These are phyloP conservation scores for Plumapathes pennacea DNA, from an alignment of 92 coral and sea anemone genomes.

Conservation along the genomic window DNA sequence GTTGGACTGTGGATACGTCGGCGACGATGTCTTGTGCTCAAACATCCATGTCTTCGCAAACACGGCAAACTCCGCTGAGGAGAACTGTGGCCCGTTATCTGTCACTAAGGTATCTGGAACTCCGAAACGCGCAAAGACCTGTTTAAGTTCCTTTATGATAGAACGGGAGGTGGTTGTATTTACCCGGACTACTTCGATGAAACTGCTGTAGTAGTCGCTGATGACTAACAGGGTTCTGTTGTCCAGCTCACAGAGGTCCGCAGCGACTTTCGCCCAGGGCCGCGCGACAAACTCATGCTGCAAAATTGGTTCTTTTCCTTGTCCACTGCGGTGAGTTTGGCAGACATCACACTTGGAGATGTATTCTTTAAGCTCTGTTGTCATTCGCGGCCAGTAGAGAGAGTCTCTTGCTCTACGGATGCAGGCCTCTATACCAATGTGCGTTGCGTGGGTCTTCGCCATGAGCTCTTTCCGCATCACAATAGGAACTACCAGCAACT, in stretches of 20 bases:
- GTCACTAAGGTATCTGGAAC: constrained; percentile 35
- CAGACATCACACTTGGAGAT: constrained; percentile 34
- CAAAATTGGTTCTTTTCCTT: constrained; percentile 32
- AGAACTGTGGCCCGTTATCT: constrained; percentile 33
- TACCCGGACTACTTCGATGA: constrained; percentile 37
- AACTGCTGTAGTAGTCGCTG: constrained; percentile 38
- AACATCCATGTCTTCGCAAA: constrained; percentile 48
- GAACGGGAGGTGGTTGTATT: constrained; percentile 24
- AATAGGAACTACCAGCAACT: constrained; percentile 40
- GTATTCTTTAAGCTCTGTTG: constrained; percentile 26
- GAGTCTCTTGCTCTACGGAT: constrained; percentile 42
- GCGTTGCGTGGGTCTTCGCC: constrained; percentile 29
- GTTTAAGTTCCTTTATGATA: constrained; percentile 35
- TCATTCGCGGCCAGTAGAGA: constrained; percentile 47
- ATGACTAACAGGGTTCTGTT: constrained; percentile 32
- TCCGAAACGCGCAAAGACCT: constrained; percentile 33
- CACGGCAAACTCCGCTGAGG: constrained; percentile 36
- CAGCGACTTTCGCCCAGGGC: constrained; percentile 44
- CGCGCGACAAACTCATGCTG: constrained; percentile 48
- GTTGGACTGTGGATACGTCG: constrained; percentile 43
- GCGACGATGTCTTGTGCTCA: constrained; percentile 38
- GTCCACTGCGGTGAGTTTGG: constrained; percentile 25
- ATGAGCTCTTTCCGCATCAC: constrained; percentile 34
- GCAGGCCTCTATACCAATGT: constrained; percentile 46
- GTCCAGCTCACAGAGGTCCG: constrained; percentile 49